These are phyloP conservation scores for Carcina quercana DNA, from an alignment of 2,888 invertebrate species.

Conservation along the genomic window DNA sequence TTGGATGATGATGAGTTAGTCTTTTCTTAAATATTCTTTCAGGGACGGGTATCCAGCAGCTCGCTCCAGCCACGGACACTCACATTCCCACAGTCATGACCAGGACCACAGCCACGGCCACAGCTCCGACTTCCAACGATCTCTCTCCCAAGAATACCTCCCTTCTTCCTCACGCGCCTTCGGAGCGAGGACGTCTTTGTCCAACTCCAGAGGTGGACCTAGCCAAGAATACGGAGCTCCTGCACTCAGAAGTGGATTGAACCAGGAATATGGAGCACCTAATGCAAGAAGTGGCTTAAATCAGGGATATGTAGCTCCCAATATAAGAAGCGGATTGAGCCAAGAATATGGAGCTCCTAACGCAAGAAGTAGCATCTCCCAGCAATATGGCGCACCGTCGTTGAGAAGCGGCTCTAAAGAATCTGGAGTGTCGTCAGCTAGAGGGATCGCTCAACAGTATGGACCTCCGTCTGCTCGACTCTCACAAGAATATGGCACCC, in stretches of 20 bases:
- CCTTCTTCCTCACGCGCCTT: no score
- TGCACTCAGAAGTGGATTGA: constrained; percentile 1
- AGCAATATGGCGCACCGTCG: constrained; percentile 31
- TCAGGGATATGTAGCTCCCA: constrained; percentile 23
- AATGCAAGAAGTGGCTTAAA: constrained; percentile 10
- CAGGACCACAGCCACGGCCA: constrained; percentile 17
- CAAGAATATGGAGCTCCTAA: constrained; percentile 32
- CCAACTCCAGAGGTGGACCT: neutral
- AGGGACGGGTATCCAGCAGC: constrained; percentile 46
- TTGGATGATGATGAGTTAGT: no score
- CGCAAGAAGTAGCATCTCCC: constrained; percentile 17
- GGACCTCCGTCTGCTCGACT: constrained; percentile 20
- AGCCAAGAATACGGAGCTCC: constrained; percentile 22
- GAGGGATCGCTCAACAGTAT: constrained; percentile 17
- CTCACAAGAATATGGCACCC: constrained; percentile 30
- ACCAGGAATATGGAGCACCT: constrained; percentile 20
- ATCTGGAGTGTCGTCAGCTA: constrained; percentile 29
- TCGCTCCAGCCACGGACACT: constrained; percentile 28
- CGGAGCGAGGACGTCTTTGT: constrained; percentile 2
- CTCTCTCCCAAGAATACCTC: constrained; percentile 20
- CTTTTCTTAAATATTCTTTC: no score
- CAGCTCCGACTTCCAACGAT: constrained; percentile 21
- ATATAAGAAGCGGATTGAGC: constrained; percentile 19
- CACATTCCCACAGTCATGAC: constrained; percentile 23
- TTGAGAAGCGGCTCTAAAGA: constrained; percentile 22